Percentiles rank a stretch among this genome's conserved stretches.
phyloP scores from a whole-genome alignment of 53 echinoderm and acorn worm genomes.

The Hippasteria phrygiana region DNA sequence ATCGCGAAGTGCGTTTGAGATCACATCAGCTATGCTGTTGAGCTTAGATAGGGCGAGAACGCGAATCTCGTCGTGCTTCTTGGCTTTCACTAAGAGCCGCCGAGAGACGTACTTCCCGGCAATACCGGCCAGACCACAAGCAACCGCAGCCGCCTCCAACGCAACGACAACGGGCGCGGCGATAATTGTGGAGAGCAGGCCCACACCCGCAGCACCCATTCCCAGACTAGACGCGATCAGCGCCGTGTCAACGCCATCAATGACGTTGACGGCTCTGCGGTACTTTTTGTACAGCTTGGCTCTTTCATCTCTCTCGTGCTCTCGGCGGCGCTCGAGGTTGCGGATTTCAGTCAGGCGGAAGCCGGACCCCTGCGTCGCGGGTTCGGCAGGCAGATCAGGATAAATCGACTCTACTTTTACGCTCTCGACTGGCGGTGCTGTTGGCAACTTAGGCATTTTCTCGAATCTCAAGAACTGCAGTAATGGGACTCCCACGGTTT shows the following conservation, averaged over 20 bases:
- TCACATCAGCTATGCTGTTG: slow-evolving; percentile 22
- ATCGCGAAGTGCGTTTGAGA: slow-evolving; percentile 26
- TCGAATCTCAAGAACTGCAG: slow-evolving; percentile 31
- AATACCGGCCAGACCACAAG: not conserved
- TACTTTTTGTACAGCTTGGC: slow-evolving; percentile 24
- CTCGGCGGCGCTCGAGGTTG: slow-evolving; percentile 36
- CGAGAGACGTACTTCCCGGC: slow-evolving; percentile 24
- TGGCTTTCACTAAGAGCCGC: slow-evolving; percentile 23
- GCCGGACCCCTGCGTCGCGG: not conserved
- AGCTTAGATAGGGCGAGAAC: slow-evolving; percentile 55
- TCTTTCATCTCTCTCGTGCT: slow-evolving; percentile 19
- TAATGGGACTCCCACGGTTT: not conserved
- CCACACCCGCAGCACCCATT: slow-evolving; percentile 24
- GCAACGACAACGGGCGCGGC: slow-evolving; percentile 25
- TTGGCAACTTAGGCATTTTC: slow-evolving; percentile 13
- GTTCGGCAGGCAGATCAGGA: not conserved
- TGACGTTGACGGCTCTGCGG: slow-evolving; percentile 1
- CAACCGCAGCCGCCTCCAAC: slow-evolving; percentile 15
- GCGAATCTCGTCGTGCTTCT: slow-evolving; percentile 20
- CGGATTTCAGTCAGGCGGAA: slow-evolving; percentile 17
- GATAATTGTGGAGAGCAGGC: slow-evolving; percentile 28
- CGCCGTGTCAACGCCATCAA: too few relatives aligned
- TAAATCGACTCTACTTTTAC: not conserved
- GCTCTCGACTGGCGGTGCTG: slow-evolving; percentile 7
- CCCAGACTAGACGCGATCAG: too few relatives aligned